phyloP scores from a whole-genome alignment of 2,113 vertebrate species.

The Nycticebus coucang region DNA sequence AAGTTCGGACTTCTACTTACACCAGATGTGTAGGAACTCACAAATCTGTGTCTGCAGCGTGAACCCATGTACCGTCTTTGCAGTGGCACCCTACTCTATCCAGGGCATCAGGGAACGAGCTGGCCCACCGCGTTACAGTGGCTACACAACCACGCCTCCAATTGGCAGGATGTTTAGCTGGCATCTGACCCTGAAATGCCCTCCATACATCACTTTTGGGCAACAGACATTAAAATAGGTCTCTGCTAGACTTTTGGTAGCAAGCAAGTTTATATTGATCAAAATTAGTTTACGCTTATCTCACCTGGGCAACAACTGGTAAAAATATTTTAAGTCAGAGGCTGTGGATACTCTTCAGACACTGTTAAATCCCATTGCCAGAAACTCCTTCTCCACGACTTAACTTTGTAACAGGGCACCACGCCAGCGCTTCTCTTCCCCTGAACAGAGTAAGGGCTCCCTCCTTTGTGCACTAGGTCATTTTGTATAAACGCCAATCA shows the following conservation, averaged over 20 bases:
- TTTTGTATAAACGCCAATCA: background rate
- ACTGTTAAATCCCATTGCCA: background rate
- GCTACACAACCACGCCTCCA: background rate
- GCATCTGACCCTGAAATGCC: slow-evolving; percentile 17
- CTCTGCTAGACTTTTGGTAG: background rate
- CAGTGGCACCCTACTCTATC: background rate
- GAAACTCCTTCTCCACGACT: background rate
- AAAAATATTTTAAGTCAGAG: slow-evolving; percentile 33
- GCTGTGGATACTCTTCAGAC: background rate
- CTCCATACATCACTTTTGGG: background rate
- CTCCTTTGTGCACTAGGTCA: background rate
- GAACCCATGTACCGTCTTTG: background rate
- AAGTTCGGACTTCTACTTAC: slow-evolving; percentile 71
- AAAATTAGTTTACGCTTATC: background rate
- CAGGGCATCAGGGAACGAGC: background rate
- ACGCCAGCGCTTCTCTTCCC: background rate
- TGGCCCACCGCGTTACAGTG: background rate
- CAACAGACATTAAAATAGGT: slow-evolving; percentile 13
- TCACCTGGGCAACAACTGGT: background rate
- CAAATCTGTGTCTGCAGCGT: slow-evolving; percentile 31
- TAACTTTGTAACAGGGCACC: background rate
- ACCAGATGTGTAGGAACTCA: slow-evolving; percentile 58
- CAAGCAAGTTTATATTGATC: slow-evolving; percentile 42
- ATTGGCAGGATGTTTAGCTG: background rate
- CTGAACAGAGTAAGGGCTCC: background rate